Evolutionary conservation across 2,797 vertebrate species (phyloP).

Genomic region (Podarcis lilfordi): DNA sequence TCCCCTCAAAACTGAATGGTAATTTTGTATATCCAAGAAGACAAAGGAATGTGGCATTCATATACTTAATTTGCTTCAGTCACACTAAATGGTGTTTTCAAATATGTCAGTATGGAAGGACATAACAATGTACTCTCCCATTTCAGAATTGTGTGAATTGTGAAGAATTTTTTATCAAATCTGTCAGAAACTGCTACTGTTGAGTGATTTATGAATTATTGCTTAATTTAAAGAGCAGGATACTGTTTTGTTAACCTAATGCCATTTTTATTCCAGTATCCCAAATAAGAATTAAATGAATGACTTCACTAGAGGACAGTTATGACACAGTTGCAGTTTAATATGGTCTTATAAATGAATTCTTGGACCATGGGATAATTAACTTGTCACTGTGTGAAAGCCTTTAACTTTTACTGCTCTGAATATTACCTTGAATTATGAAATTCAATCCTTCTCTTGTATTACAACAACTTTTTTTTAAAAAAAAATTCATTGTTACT

Average conservation of each 20-base stretch:
- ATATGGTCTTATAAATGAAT: slow-evolving; percentile 65
- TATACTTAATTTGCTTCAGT: neutral
- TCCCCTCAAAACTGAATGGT: neutral
- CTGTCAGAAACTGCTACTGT: neutral
- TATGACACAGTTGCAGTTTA: slow-evolving; percentile 72
- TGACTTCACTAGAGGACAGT: slow-evolving; percentile 53
- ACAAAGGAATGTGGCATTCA: neutral
- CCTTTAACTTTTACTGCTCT: slow-evolving; percentile 58
- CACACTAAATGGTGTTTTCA: neutral
- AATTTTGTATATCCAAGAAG: neutral
- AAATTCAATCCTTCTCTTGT: slow-evolving; percentile 55
- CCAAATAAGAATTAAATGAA: slow-evolving; percentile 56
- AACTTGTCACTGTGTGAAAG: slow-evolving; percentile 67
- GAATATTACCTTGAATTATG: slow-evolving; percentile 59
- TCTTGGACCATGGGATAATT: slow-evolving; percentile 71
- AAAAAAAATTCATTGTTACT: slow-evolving; percentile 8
- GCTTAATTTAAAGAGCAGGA: slow-evolving; percentile 51
- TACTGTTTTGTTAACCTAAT: slow-evolving; percentile 44
- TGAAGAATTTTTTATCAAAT: neutral
- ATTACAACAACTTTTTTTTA: slow-evolving; percentile 24
- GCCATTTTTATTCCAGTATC: slow-evolving; percentile 34
- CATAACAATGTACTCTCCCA: neutral
- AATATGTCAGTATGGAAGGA: neutral
- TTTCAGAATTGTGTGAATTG: neutral
- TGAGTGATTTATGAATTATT: slow-evolving; percentile 36